Conservation (phyloP, 2,113 vertebrate species). For the Kryptolebias marmoratus region DNA sequence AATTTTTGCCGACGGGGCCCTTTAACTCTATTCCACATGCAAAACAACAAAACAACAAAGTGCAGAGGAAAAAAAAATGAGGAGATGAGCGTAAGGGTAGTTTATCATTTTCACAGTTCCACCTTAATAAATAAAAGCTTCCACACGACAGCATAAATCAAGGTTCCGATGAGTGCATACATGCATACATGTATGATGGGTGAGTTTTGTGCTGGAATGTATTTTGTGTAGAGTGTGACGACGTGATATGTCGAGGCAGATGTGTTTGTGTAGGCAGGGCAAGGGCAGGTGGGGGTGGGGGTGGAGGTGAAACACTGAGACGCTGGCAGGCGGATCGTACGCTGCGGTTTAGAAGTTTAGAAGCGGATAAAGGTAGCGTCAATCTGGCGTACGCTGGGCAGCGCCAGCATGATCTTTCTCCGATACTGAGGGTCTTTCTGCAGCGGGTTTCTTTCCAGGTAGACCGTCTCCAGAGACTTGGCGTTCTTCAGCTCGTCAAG, state of each 20-base stretch:
- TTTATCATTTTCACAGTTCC: conserved; percentile 49
- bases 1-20: conserved; percentile 22
- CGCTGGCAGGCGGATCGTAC: conserved; percentile 33
- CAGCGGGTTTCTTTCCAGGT: conserved; percentile 94
- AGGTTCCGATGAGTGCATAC: conserved; percentile 59
- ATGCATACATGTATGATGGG: conserved; percentile 62
- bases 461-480: conserved; percentile 91
- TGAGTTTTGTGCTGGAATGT: conserved; percentile 51
- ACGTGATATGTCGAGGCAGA: conserved; percentile 42
- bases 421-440: conserved; percentile 98
- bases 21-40: conserved; percentile 40
- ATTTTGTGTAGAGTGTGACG: conserved; percentile 27
- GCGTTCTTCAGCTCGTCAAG: conserved; percentile 95
- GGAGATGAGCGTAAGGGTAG: conserved; percentile 15
- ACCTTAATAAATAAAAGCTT: conserved; percentile 66
- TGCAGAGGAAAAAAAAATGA: conserved; percentile 14
- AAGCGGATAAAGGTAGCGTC: conserved; percentile 97
- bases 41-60: conserved; percentile 30
- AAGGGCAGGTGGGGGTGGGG: conserved; percentile 12
- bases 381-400: conserved; percentile 94
- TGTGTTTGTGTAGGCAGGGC: conserved; percentile 25
- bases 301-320: conserved; percentile 48
- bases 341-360: conserved; percentile 84
- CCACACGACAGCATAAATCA: conserved; percentile 53
- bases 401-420: conserved; percentile 95